Percentiles rank a stretch among this genome's conserved stretches.
phyloP scores from a whole-genome alignment of 2,797 vertebrate genomes.

The Chaenodraco wilsoni region DNA sequence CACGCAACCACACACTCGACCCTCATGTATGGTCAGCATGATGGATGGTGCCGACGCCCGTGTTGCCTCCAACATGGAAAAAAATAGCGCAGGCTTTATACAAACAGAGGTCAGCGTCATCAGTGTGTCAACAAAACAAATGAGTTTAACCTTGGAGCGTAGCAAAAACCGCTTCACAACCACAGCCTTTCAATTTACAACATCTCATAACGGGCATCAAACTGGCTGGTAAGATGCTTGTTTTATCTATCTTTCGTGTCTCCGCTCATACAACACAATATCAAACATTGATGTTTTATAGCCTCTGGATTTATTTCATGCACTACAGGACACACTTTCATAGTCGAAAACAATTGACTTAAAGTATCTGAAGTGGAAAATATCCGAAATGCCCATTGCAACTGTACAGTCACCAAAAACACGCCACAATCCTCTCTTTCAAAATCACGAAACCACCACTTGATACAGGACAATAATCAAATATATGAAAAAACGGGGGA shows the following conservation, averaged over 20 bases:
- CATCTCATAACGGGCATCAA: slow-evolving; percentile 36
- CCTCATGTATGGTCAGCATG: slow-evolving; percentile 49
- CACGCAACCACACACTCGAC: slow-evolving; percentile 30
- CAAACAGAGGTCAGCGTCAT: slow-evolving; percentile 68
- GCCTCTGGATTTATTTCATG: slow-evolving; percentile 51
- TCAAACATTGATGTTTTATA: slow-evolving; percentile 45
- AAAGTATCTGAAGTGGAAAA: slow-evolving; percentile 12
- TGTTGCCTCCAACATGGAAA: slow-evolving; percentile 53
- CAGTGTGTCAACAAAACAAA: slow-evolving; percentile 69
- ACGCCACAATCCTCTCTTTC: slow-evolving; percentile 18
- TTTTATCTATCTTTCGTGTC: slow-evolving; percentile 32
- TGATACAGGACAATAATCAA: slow-evolving; percentile 21
- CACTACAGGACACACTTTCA: slow-evolving; percentile 33
- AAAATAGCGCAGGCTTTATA: slow-evolving; percentile 63
- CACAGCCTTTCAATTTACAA: slow-evolving; percentile 27
- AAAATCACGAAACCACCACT: slow-evolving; percentile 35
- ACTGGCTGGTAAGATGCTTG: slow-evolving; percentile 46
- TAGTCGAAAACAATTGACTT: slow-evolving; percentile 28
- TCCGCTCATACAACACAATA: slow-evolving; percentile 48
- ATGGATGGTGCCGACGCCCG: slow-evolving; percentile 63
- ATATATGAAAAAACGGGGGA: slow-evolving; percentile 27
- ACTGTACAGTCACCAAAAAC: slow-evolving; percentile 26
- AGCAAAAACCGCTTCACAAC: slow-evolving; percentile 40
- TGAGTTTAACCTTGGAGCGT: slow-evolving; percentile 69
- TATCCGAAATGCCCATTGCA: slow-evolving; percentile 6